phyloP scores from a whole-genome alignment of 1,140 invertebrate genomes.

The Colletes latitarsis region DNA sequence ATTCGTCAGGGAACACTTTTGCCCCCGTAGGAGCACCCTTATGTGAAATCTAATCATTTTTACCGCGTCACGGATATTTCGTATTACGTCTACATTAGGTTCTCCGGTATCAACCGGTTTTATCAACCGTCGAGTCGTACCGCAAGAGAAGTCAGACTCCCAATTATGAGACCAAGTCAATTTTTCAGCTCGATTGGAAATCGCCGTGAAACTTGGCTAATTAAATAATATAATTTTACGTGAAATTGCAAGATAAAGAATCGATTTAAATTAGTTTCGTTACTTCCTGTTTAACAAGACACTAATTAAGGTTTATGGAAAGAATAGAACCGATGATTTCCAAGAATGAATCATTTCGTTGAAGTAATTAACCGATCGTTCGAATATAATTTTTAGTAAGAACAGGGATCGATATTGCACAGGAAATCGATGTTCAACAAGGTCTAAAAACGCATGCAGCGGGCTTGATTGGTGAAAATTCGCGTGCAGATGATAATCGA shows the following conservation, averaged over 20 bases:
- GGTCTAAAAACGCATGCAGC: not conserved
- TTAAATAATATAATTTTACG: too few relatives aligned
- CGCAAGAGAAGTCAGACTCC: slow-evolving; percentile 17
- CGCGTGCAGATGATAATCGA: slow-evolving; percentile 48
- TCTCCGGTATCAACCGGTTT: slow-evolving; percentile 65
- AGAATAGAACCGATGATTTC: too few relatives aligned
- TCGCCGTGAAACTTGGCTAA: not conserved
- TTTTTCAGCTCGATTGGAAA: not conserved
- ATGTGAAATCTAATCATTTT: slow-evolving; percentile 79
- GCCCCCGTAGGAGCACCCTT: slow-evolving; percentile 55
- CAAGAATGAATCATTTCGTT: too few relatives aligned
- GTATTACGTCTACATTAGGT: slow-evolving; percentile 71
- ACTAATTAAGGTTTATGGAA: too few relatives aligned
- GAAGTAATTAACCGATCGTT: too few relatives aligned
- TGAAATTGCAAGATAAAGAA: too few relatives aligned
- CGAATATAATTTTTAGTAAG: not conserved
- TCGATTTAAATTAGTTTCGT: too few relatives aligned
- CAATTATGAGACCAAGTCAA: slow-evolving; percentile 18
- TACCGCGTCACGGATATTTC: slow-evolving; percentile 71
- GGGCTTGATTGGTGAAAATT: slow-evolving; percentile 38
- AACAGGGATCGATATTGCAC: not conserved
- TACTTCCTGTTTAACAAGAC: too few relatives aligned
- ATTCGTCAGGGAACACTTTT: slow-evolving; percentile 8
- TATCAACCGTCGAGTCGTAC: slow-evolving; percentile 54
- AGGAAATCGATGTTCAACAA: not conserved